Evolutionary conservation across 2,113 vertebrate species (phyloP).

Genomic region (Clarias gariepinus): DNA sequence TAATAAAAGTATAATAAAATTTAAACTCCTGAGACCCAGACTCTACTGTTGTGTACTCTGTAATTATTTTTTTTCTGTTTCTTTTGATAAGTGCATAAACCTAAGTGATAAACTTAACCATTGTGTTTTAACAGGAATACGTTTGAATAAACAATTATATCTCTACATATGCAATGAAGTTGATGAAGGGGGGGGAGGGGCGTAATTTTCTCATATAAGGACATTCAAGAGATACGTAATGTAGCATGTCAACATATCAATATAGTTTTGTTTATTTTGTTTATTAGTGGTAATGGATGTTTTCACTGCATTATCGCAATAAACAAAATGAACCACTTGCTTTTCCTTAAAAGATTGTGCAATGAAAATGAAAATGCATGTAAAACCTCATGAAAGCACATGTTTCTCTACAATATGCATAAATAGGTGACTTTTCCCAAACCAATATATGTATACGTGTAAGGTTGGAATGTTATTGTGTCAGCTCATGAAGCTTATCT

Average conservation of each 20-base stretch:
- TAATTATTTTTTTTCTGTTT: too few relatives aligned
- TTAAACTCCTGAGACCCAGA: not conserved
- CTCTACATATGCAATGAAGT: too few relatives aligned
- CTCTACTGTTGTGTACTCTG: too few relatives aligned
- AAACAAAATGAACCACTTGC: constrained; percentile 67
- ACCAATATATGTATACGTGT: not conserved
- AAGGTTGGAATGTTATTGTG: constrained; percentile 68
- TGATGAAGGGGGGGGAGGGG: too few relatives aligned
- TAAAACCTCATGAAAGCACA: not conserved
- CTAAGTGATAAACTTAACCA: too few relatives aligned
- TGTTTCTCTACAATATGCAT: not conserved
- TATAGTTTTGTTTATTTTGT: not conserved
- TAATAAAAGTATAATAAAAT: not conserved
- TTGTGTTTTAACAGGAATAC: too few relatives aligned
- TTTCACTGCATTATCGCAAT: constrained; percentile 54
- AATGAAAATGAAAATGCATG: constrained; percentile 27
- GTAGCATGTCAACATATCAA: not conserved
- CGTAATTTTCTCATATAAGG: too few relatives aligned
- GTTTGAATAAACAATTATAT: too few relatives aligned
- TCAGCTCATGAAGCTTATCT: constrained; percentile 76
- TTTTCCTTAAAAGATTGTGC: constrained; percentile 56
- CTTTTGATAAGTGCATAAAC: too few relatives aligned
- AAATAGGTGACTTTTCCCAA: not conserved
- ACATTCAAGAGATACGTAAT: too few relatives aligned
- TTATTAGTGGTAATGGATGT: not conserved